Evolutionary conservation across 2,113 vertebrate genomes (phyloP), one percentile per base, ranked within the genome.

Genomic region (Strix uralensis): DNA sequence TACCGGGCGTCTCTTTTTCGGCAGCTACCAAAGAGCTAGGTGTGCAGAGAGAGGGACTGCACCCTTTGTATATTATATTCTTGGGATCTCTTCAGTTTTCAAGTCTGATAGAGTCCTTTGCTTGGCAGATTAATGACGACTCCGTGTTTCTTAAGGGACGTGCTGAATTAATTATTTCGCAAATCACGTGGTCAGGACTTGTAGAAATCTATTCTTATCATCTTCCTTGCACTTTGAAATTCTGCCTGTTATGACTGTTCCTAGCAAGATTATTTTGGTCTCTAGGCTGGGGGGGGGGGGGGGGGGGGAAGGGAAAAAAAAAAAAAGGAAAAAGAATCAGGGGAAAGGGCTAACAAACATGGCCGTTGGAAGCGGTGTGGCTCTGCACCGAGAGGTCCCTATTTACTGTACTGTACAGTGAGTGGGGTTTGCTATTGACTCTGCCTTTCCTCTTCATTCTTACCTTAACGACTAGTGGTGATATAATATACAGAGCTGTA

Each of bases 121-220:
- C 98, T 98, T 98, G 98, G 98, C 99, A 99, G 99, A 99, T 99
- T 99, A 99, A 99, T 99, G 99, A 99, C 99, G 99, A 99, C 98
- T 99, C 99, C 99, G 99, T 99, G 99, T 99, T 99, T 99, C 99
- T 98, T 99, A 99, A 99, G 99, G 99, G 99, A 99, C 99, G 99
- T 99, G 99, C 99, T 99, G 99, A 99, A 99, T 99, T 99, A 99
- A 99, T 99, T 99, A 99, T 99, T 99, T 99, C 99, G 98, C 98
- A 98, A 99, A 99, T 99, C 99, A 99, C 99, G 99, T 99, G 99
- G 99, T 99, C 99, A 97, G 98, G 98, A 98, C 98, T 98, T 98
- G 98, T 98, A 98, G 98, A 98, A 98, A 99, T 98, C 98, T 98
- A 98, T 98, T 98, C 98, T 98, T 99, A 99, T 99, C 98, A 99